Conservation (phyloP, 2,888 invertebrate genomes). For the Drosophila limbata region DNA sequence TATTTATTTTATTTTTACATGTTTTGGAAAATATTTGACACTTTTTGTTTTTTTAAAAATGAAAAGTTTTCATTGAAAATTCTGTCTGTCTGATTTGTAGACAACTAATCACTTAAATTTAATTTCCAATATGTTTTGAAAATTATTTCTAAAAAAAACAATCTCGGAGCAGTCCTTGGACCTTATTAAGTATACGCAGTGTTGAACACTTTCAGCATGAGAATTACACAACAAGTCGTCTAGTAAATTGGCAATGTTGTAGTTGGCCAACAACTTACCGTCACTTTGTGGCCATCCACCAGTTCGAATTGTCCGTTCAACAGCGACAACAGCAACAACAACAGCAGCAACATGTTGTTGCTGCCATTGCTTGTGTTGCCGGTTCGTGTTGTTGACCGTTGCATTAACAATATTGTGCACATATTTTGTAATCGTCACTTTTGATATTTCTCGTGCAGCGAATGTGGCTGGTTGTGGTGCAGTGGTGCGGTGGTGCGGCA, state of each 20-base stretch:
- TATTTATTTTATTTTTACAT: background rate
- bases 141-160: background rate
- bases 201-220: background rate
- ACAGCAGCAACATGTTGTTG: slow-evolving; percentile 46
- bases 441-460: slow-evolving; percentile 27
- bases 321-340: slow-evolving; percentile 50
- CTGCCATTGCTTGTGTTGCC: slow-evolving; percentile 13
- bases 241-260: slow-evolving; percentile 24
- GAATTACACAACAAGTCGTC: slow-evolving; percentile 24
- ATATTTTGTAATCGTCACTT: slow-evolving; percentile 56
- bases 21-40: background rate
- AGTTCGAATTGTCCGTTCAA: slow-evolving; percentile 53
- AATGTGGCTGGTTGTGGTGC: background rate
- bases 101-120: background rate
- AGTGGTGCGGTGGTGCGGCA: background rate
- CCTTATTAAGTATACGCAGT: slow-evolving; percentile 35
- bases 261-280: slow-evolving; percentile 68
- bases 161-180: slow-evolving; percentile 11
- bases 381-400: slow-evolving; percentile 21
- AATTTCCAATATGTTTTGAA: background rate
- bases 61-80: background rate
- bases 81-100: background rate
- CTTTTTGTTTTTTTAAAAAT: background rate
- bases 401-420: slow-evolving; percentile 55
- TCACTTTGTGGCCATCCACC: slow-evolving; percentile 76